Evolutionary conservation across 2,113 vertebrate genomes (phyloP).

Genomic region (Tichodroma muraria): DNA sequence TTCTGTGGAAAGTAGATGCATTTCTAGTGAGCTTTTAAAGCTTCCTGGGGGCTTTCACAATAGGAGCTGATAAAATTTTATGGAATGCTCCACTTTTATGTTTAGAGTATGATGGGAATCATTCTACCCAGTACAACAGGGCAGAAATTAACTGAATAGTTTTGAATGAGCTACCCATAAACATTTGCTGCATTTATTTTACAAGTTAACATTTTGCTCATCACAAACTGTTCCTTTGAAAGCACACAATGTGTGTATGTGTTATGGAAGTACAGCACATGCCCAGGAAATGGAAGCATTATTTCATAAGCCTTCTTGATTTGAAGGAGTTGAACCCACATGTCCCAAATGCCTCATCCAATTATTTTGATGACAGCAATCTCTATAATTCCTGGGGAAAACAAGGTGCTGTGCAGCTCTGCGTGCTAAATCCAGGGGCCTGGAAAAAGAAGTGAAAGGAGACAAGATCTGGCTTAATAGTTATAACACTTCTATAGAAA

Average conservation of each 20-base stretch:
- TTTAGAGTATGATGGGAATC: neutral
- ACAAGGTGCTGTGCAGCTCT: neutral
- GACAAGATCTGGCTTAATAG: neutral
- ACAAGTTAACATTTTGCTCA: neutral
- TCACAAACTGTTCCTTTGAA: neutral
- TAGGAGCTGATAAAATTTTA: constrained; percentile 46
- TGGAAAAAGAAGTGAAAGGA: neutral
- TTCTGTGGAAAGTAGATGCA: neutral
- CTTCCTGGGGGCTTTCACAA: constrained; percentile 25
- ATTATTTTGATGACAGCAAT: neutral
- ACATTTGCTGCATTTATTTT: constrained; percentile 40
- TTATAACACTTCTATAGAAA: neutral
- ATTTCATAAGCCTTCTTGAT: neutral
- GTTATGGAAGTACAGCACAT: neutral
- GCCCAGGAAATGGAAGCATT: neutral
- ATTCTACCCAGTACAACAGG: neutral
- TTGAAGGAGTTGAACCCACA: neutral
- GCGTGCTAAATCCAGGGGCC: neutral
- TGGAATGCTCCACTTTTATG: constrained; percentile 22
- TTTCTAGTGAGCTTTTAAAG: constrained; percentile 35
- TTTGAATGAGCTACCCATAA: constrained; percentile 35
- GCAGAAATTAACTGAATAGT: constrained; percentile 33
- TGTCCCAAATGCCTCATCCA: neutral
- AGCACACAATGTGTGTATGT: neutral
- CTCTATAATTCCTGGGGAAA: constrained; percentile 1